A percentile compares a stretch with the other conserved stretches of the same genome.
Evolutionary conservation across 1,140 invertebrate species (phyloP).

Genomic region (Drosophila grimshawi): DNA sequence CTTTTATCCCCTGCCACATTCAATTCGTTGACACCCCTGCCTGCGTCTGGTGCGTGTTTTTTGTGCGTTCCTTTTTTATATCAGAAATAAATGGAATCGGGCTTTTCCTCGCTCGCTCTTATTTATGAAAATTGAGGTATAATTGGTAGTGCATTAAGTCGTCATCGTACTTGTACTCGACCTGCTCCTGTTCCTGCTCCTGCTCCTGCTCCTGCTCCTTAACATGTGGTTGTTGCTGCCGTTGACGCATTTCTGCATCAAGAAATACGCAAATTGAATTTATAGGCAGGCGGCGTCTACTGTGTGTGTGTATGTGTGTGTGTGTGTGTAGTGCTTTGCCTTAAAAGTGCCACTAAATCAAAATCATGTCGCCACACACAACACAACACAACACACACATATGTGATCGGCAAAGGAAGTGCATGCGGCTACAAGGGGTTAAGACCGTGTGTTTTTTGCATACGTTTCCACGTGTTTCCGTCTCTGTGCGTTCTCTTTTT

Average conservation of each 20-base stretch:
- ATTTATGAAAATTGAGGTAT: constrained; percentile 83
- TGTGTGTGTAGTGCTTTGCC: constrained; percentile 61
- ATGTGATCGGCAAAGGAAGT: constrained; percentile 36
- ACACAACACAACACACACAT: constrained; percentile 7
- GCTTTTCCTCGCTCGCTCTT: constrained; percentile 39
- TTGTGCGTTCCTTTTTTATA: constrained; percentile 39
- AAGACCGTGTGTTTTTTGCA: constrained; percentile 70
- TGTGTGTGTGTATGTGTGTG: constrained; percentile 19
- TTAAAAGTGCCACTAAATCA: constrained; percentile 84
- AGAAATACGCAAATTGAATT: constrained; percentile 83
- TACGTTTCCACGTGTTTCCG: constrained; percentile 69
- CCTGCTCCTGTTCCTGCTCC: constrained; percentile 10
- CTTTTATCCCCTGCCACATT: constrained; percentile 23
- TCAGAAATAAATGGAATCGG: constrained; percentile 32
- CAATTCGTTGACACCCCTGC: constrained; percentile 1
- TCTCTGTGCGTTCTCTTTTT: constrained; percentile 33
- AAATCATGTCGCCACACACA: constrained; percentile 69
- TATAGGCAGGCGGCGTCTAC: constrained; percentile 60
- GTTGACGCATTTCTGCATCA: constrained; percentile 80
- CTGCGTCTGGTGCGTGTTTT: constrained; percentile 56
- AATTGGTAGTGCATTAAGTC: constrained; percentile 83
- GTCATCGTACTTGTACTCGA: constrained; percentile 29
- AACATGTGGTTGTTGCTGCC: constrained; percentile 40
- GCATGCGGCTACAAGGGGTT: constrained; percentile 68
- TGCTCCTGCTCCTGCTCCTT: constrained; percentile 8